Conservation (phyloP, 2,888 invertebrate genomes). For the Chaetoderma sp. region DNA sequence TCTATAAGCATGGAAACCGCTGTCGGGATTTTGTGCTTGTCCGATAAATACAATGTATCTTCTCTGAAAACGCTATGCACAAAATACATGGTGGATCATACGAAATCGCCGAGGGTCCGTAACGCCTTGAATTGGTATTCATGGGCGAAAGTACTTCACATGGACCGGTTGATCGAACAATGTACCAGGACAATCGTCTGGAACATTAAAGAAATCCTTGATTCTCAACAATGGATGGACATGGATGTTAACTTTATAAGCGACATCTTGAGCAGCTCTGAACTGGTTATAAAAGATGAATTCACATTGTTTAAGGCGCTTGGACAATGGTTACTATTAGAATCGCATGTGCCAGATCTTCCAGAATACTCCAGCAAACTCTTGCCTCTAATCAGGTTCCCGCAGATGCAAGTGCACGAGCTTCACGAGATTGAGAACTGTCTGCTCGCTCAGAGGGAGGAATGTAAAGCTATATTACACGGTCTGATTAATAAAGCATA, state of each 20-base stretch:
- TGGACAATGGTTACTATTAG: slow-evolving; percentile 56
- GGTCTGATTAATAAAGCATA: slow-evolving; percentile 65
- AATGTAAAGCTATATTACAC: slow-evolving; percentile 45
- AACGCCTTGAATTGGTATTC: slow-evolving; percentile 68
- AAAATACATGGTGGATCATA: slow-evolving; percentile 67
- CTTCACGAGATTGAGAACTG: slow-evolving; percentile 56
- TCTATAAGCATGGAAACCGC: slow-evolving; percentile 59
- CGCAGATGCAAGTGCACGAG: slow-evolving; percentile 66
- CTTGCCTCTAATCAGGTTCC: slow-evolving; percentile 65
- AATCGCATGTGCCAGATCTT: slow-evolving; percentile 41
- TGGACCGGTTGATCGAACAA: slow-evolving; percentile 56
- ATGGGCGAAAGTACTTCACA: slow-evolving; percentile 67
- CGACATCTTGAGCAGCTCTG: slow-evolving; percentile 63
- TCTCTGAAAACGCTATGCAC: slow-evolving; percentile 65
- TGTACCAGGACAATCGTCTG: slow-evolving; percentile 68
- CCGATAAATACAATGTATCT: slow-evolving; percentile 68
- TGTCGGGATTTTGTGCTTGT: slow-evolving; percentile 67
- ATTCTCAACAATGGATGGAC: slow-evolving; percentile 60
- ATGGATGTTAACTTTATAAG: slow-evolving; percentile 67
- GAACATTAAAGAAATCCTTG: slow-evolving; percentile 64
- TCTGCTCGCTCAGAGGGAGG: slow-evolving; percentile 41
- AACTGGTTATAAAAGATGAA: slow-evolving; percentile 64
- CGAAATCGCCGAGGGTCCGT: slow-evolving; percentile 60
- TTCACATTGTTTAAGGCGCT: slow-evolving; percentile 55
- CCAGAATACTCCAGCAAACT: slow-evolving; percentile 47